Evolutionary conservation across 2,797 vertebrate genomes (phyloP).

Genomic region (Cetoscarus ocellatus): DNA sequence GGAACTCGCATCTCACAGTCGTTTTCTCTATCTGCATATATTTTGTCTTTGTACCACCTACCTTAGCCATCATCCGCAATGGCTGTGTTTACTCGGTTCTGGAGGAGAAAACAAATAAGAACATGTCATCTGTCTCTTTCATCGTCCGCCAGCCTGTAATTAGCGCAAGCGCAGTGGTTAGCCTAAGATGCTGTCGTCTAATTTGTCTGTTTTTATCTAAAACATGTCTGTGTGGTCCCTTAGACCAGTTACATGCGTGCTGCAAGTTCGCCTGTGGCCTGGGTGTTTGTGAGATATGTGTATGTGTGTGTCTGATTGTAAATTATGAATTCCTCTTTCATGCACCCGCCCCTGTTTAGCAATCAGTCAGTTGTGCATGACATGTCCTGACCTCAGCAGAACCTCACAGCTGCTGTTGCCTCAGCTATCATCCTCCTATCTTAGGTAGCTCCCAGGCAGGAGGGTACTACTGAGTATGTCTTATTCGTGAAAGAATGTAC

Average conservation of each 20-base stretch:
- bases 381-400: conserved; percentile 76
- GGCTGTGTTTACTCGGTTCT: conserved; percentile 72
- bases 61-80: conserved; percentile 53
- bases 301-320: conserved; percentile 59
- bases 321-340: conserved; percentile 77
- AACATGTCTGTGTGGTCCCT: conserved; percentile 87
- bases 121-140: conserved; percentile 82
- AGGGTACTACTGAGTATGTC: conserved; percentile 58
- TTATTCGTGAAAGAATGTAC: conserved; percentile 60
- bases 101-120: conserved; percentile 80
- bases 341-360: conserved; percentile 75
- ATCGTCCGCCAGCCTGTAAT: conserved; percentile 83
- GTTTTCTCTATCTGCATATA: conserved; percentile 32
- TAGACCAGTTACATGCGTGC: conserved; percentile 61
- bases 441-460: conserved; percentile 62
- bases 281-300: conserved; percentile 74
- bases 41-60: conserved; percentile 49
- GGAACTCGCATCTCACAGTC: conserved; percentile 43
- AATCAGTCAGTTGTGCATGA: conserved; percentile 79
- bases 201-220: conserved; percentile 88
- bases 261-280: conserved; percentile 72
- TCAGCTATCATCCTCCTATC: conserved; percentile 46
- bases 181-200: conserved; percentile 84
- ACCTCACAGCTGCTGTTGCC: conserved; percentile 69
- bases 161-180: conserved; percentile 82